Evolutionary conservation across 2,797 vertebrate genomes (phyloP).

Genomic region (Hypotaenidia philippensis): DNA sequence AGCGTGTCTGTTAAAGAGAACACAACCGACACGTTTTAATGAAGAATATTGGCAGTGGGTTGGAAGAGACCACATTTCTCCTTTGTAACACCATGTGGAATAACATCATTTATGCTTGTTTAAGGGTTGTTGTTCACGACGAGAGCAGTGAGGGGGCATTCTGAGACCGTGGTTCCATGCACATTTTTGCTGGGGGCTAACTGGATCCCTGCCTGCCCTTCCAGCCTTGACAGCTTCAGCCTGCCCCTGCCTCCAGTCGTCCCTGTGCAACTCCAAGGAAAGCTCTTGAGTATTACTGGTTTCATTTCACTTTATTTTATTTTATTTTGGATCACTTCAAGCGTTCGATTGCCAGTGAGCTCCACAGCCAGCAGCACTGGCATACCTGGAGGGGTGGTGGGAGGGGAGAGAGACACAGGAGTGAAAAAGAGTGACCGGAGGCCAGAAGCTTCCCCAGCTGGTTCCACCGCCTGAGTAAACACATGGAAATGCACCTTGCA

Average conservation of each 20-base stretch:
- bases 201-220: neutral
- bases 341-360: neutral
- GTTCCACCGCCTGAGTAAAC: neutral
- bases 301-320: too few species aligned
- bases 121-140: neutral
- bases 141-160: neutral
- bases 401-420: neutral
- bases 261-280: neutral
- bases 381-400: neutral
- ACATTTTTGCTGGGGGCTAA: neutral
- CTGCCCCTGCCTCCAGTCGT: neutral
- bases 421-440: neutral
- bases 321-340: neutral
- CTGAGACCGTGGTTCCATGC: neutral
- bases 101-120: neutral
- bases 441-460: neutral
- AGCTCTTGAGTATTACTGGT: neutral
- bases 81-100: neutral
- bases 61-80: neutral
- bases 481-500: neutral
- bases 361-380: neutral
- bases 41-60: neutral
- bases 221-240: neutral
- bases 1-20: neutral
- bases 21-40: constrained; percentile 4